Percentiles rank a stretch among this genome's conserved stretches.
phyloP scores from a whole-genome alignment of 2,888 invertebrate species.

The Cataglyphis altisquamis region DNA sequence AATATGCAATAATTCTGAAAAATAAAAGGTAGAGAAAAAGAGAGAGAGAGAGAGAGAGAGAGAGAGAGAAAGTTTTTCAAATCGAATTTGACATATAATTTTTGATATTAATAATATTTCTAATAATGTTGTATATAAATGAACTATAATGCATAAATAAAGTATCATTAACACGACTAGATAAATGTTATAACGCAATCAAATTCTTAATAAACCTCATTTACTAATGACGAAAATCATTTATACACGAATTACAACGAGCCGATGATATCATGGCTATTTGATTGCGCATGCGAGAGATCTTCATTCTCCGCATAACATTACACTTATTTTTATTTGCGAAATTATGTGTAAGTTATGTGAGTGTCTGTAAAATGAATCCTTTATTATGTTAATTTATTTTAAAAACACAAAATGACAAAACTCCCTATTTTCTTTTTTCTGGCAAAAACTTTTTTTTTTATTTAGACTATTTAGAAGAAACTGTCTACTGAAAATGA shows the following conservation, averaged over 20 bases:
- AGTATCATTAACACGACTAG: constrained; percentile 1
- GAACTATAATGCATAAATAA: neutral
- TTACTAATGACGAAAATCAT: constrained; percentile 20
- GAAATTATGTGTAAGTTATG: constrained; percentile 12
- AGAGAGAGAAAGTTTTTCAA: neutral
- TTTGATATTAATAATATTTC: neutral
- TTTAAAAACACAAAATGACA: neutral
- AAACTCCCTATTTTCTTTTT: neutral
- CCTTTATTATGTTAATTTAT: neutral
- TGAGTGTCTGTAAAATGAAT: neutral
- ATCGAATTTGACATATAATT: neutral
- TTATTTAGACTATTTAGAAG: neutral
- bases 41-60: no score
- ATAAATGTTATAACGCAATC: neutral
- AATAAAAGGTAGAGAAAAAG: neutral
- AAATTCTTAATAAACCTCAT: constrained; percentile 26
- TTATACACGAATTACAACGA: constrained; percentile 17
- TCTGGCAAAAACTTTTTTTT: neutral
- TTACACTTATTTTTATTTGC: neutral
- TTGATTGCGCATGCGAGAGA: constrained; percentile 9
- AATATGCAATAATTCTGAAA: neutral
- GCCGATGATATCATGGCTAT: constrained; percentile 4
- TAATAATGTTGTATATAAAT: constrained; percentile 5
- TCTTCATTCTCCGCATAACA: constrained; percentile 19
- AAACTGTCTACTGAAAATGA: neutral